Base-by-base conservation (phyloP, 2,113 vertebrate genomes). In the Hippocampus guttulatus region DNA sequence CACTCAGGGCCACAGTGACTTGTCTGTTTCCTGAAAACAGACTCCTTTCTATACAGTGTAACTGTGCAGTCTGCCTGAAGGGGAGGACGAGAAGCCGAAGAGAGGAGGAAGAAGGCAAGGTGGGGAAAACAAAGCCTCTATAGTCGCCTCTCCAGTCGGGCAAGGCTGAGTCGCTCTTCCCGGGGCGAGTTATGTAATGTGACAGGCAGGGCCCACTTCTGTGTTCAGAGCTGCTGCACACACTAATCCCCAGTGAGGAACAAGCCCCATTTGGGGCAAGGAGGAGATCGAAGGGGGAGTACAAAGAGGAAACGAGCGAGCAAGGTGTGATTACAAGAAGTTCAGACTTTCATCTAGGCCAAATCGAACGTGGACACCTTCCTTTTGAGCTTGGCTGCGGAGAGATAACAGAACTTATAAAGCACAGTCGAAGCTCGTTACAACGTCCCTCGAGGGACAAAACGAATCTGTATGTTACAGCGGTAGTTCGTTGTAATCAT, bases 141-240 rank as follows among this genome's bases (percentile, higher is more conserved):
- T 90, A 92, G 92, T 93, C 78, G 88, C 88, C 88, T 91, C 90
- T 92, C 88, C 79, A 88, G 90, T 87, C 88, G 68, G 88, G 89
- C 89, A 88, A 89, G 76, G 79, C 82, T 57, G 77, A 84, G 84
- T 82, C 21, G 75, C 81, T 80, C 83, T 78, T 81, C 82, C 60
- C 80, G 81, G 84, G 87, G 90, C 87, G 82, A 90, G 87, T 93
- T 93, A 93, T 93, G 91, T 92, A 93, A 93, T 88, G 86, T 90
- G 88, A 92, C 90, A 91, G 90, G 89, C 91, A 90, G 88, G 87
- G 81, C 88, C 88, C 81, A 86, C 85, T 91, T 90, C 83, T 87
- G 90, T 81, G 84, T 82, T 88, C 82, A 84, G 75, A 90, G 84
- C 80, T 76, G 81, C 80, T 52, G 81, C 87, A 85, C 87, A 89